Percentiles rank a stretch among this genome's conserved stretches.
Evolutionary conservation across 2,797 vertebrate genomes (phyloP).

Genomic region (Danio aesculapii): DNA sequence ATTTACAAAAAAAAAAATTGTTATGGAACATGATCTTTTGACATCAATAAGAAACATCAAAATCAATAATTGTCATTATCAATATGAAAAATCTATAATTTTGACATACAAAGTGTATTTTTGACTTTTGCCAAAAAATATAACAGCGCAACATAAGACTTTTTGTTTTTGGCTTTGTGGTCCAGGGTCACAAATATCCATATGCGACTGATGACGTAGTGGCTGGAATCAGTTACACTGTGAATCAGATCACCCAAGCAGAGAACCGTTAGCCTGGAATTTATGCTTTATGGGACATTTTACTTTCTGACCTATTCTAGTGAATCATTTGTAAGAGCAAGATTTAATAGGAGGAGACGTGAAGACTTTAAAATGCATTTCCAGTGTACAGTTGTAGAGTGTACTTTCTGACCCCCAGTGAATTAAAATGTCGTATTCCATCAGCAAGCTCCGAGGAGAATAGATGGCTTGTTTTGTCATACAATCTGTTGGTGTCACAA

Average conservation of each 20-base stretch:
- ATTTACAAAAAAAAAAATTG: no score
- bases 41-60: no score
- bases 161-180: no score
- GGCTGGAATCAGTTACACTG: not conserved
- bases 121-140: not conserved
- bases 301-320: slow-evolving; percentile 15
- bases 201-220: not conserved
- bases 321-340: slow-evolving; percentile 19
- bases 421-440: slow-evolving; percentile 67
- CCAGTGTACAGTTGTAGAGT: slow-evolving; percentile 47
- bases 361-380: slow-evolving; percentile 35
- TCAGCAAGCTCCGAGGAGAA: slow-evolving; percentile 58
- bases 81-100: no score
- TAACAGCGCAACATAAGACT: not conserved
- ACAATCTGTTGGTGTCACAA: slow-evolving; percentile 66
- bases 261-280: not conserved
- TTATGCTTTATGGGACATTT: slow-evolving; percentile 15
- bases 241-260: not conserved
- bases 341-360: slow-evolving; percentile 27
- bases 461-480: slow-evolving; percentile 62
- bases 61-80: no score
- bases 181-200: not conserved
- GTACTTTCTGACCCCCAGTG: slow-evolving; percentile 51
- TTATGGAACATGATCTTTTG: no score
- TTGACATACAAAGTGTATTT: not conserved